These are phyloP conservation scores for Drosophila ficusphila DNA, from an alignment of 1,140 invertebrate genomes.

Conservation along the genomic window DNA sequence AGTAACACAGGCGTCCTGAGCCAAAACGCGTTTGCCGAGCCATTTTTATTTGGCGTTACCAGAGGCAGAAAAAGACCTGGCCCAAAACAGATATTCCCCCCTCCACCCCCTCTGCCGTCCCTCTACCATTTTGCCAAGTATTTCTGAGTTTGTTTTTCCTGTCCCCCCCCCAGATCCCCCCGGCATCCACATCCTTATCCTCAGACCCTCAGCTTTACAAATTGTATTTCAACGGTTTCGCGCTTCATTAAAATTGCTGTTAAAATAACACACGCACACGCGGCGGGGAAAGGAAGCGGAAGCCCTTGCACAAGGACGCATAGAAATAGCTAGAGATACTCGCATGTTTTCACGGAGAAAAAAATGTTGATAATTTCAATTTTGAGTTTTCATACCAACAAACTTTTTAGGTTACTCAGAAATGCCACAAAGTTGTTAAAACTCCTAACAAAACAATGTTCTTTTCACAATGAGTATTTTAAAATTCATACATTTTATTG, in stretches of 20 bases:
- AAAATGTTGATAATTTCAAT: not conserved
- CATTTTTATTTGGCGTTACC: slow-evolving; percentile 62
- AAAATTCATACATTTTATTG: no score
- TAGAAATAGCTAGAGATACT: slow-evolving; percentile 52
- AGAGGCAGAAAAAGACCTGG: slow-evolving; percentile 26
- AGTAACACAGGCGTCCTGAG: slow-evolving; percentile 24
- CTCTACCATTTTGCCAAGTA: slow-evolving; percentile 15
- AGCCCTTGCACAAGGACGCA: slow-evolving; percentile 63
- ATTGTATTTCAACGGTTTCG: slow-evolving; percentile 80
- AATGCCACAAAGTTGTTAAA: no score
- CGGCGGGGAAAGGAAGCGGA: slow-evolving; percentile 13
- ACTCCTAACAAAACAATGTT: no score
- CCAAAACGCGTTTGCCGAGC: slow-evolving; percentile 48
- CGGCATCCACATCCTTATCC: not conserved
- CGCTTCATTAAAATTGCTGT: slow-evolving; percentile 82
- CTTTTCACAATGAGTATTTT: no score
- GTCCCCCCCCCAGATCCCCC: not conserved
- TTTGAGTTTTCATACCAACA: not conserved
- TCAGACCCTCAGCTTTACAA: slow-evolving; percentile 59
- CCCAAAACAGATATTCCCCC: slow-evolving; percentile 30
- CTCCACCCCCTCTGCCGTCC: not conserved
- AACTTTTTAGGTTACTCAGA: not conserved
- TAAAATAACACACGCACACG: slow-evolving; percentile 77
- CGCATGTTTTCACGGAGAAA: not conserved
- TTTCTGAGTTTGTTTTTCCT: slow-evolving; percentile 23